Evolutionary conservation across 1,140 invertebrate genomes (phyloP).

Genomic region (Pissodes strobi): DNA sequence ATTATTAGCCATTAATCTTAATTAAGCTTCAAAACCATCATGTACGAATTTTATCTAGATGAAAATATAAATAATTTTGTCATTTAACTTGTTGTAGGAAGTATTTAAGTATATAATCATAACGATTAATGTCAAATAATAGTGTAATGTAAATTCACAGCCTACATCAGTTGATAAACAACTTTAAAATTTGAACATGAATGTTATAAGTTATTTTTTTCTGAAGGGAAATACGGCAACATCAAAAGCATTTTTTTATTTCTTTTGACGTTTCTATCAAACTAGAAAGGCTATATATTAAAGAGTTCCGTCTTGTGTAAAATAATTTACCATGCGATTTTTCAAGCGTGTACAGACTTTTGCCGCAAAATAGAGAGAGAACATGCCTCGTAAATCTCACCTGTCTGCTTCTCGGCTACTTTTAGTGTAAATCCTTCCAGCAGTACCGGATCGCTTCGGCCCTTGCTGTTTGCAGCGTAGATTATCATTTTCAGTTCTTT

Average conservation of each 20-base stretch:
- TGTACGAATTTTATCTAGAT: no score
- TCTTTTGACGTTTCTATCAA: no score
- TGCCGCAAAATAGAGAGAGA: constrained; percentile 8
- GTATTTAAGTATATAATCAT: no score
- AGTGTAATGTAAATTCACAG: no score
- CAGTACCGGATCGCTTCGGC: constrained; percentile 62
- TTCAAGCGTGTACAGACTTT: constrained; percentile 19
- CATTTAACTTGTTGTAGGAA: no score
- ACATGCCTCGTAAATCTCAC: constrained; percentile 59
- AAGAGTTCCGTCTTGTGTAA: neutral
- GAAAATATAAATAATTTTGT: no score
- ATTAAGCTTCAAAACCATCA: no score
- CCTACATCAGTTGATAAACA: no score
- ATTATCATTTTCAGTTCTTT: constrained; percentile 70
- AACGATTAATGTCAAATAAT: no score
- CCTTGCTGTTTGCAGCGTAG: constrained; percentile 65
- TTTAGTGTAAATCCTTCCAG: constrained; percentile 72
- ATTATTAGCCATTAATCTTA: no score
- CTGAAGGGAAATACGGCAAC: neutral
- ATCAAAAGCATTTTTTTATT: neutral
- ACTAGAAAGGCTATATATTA: neutral
- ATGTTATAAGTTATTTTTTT: neutral
- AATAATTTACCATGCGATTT: constrained; percentile 5
- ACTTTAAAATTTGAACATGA: no score
- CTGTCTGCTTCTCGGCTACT: constrained; percentile 78